A percentile compares a stretch with the other conserved stretches of the same genome.
These are phyloP conservation scores for Reticulitermes lucifugus DNA, from an alignment of 2,888 invertebrate species.

Conservation along the genomic window DNA sequence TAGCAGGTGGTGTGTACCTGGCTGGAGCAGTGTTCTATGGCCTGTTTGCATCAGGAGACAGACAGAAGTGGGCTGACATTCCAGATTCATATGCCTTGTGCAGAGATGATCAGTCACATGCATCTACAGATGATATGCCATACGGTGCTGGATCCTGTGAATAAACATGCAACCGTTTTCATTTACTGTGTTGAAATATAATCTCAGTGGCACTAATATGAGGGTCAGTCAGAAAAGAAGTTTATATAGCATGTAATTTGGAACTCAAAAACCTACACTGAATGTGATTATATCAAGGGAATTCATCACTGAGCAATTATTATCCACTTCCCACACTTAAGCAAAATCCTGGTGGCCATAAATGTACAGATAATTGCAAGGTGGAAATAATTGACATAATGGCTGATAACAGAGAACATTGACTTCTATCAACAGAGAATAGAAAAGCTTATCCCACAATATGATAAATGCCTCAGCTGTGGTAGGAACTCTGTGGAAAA, in stretches of 20 bases:
- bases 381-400: no score
- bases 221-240: no score
- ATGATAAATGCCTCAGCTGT: no score
- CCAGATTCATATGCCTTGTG: constrained; percentile 49
- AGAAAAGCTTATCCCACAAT: no score
- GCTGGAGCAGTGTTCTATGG: constrained; percentile 86
- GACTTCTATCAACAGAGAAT: no score
- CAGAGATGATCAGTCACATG: constrained; percentile 52
- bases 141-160: constrained; percentile 54
- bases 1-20: constrained; percentile 84
- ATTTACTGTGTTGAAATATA: background rate
- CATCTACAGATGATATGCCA: constrained; percentile 54
- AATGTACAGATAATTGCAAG: no score
- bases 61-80: constrained; percentile 82
- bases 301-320: no score
- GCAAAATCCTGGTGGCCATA: background rate
- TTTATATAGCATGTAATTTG: no score
- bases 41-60: constrained; percentile 81
- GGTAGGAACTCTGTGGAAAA: no score
- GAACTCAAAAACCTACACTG: no score
- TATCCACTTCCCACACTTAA: background rate
- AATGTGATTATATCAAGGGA: no score
- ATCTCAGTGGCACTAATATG: constrained; percentile 8
- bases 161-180: constrained; percentile 10
- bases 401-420: no score